Evolutionary conservation across 1,140 invertebrate genomes (phyloP).

Genomic region (Caenorhabditis briggsae): DNA sequence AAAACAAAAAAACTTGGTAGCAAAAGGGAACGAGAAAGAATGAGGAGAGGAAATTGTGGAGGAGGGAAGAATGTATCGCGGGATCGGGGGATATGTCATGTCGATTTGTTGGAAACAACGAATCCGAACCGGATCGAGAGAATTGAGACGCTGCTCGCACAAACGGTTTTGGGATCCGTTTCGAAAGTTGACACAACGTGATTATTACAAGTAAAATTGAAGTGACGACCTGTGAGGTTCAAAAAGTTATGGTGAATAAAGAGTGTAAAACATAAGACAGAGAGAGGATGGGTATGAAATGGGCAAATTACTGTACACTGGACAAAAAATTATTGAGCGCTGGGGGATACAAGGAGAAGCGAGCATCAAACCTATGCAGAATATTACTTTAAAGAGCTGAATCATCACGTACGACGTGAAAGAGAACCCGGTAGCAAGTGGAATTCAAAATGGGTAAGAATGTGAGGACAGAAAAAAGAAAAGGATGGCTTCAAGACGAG

Average conservation of each 20-base stretch:
- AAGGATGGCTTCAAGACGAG: not conserved
- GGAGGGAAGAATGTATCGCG: constrained; percentile 43
- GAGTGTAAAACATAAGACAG: not conserved
- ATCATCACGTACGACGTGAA: constrained; percentile 41
- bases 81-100: constrained; percentile 51
- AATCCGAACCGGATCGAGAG: constrained; percentile 31
- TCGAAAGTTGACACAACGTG: constrained; percentile 55
- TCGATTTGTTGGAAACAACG: constrained; percentile 49
- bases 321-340: not conserved
- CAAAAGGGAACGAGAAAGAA: constrained; percentile 6
- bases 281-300: not conserved
- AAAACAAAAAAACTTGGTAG: not conserved
- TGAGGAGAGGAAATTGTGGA: constrained; percentile 25
- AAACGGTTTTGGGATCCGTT: constrained; percentile 42
- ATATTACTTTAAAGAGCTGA: not conserved
- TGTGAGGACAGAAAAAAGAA: not conserved
- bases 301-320: not conserved
- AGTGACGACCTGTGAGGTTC: not conserved
- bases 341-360: not conserved
- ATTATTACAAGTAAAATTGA: constrained; percentile 50
- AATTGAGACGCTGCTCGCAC: constrained; percentile 33
- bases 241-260: constrained; percentile 39
- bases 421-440: not conserved
- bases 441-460: constrained; percentile 35
- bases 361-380: not conserved